These are phyloP conservation scores for Meles meles DNA, from an alignment of 2,113 vertebrate genomes.

Conservation along the genomic window DNA sequence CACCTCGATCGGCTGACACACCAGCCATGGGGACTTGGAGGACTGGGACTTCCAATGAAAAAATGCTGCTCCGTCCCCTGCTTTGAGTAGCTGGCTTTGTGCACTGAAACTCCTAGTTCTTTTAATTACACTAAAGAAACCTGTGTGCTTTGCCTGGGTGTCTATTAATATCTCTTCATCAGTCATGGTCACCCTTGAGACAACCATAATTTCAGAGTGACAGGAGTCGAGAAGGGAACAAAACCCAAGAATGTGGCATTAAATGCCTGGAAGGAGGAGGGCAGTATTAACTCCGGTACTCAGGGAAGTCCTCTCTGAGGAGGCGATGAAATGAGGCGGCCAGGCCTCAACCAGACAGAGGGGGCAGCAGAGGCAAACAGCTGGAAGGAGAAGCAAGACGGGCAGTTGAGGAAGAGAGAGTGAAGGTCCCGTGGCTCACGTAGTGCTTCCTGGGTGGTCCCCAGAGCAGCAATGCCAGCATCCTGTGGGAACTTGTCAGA, in stretches of 20 bases:
- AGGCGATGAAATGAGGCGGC: not conserved
- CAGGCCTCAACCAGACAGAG: not conserved
- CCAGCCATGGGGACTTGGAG: not conserved
- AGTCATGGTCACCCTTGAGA: not conserved
- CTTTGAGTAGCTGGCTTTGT: not conserved
- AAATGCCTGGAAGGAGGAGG: not conserved
- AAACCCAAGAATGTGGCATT: not conserved
- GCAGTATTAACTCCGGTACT: no score
- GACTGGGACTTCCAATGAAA: not conserved
- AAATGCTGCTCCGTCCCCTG: not conserved
- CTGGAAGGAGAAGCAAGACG: accelerated
- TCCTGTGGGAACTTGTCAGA: not conserved
- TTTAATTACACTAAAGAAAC: not conserved
- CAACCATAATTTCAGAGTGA: not conserved
- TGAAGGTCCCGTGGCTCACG: accelerated
- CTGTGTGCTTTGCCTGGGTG: not conserved
- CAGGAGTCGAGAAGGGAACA: not conserved
- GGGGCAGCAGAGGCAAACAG: accelerated
- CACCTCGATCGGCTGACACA: not conserved
- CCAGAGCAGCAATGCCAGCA: not conserved
- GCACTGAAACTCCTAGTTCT: not conserved
- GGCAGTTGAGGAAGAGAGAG: not conserved
- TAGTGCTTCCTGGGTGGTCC: not conserved
- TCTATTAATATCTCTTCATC: not conserved
- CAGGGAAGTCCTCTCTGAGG: not conserved